Conservation (phyloP, 2,888 invertebrate genomes). For the Odontothrips loti region DNA sequence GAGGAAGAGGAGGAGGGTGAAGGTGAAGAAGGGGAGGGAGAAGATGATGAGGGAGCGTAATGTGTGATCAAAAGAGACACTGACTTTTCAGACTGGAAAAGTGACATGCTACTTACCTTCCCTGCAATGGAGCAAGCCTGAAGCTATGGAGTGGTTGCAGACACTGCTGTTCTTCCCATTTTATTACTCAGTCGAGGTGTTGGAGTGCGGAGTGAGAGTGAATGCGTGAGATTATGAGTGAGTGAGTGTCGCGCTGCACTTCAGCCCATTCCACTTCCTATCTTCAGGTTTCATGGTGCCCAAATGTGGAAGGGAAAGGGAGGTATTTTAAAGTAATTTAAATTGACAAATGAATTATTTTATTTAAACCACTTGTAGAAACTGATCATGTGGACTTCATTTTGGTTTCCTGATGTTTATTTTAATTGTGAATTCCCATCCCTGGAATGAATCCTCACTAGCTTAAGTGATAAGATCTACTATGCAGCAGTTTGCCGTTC, state of each 20-base stretch:
- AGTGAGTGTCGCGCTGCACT: constrained; percentile 15
- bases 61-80: constrained; percentile 25
- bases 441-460: constrained; percentile 21
- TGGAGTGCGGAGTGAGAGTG: constrained; percentile 24
- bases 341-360: constrained; percentile 11
- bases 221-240: constrained; percentile 20
- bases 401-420: constrained; percentile 23
- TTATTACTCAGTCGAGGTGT: constrained; percentile 14
- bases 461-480: constrained; percentile 12
- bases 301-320: constrained; percentile 15
- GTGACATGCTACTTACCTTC: constrained; percentile 24
- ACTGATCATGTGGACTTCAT: constrained; percentile 25
- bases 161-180: constrained; percentile 13
- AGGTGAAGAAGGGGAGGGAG: background rate
- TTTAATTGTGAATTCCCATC: constrained; percentile 23
- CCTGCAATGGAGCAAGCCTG: constrained; percentile 10
- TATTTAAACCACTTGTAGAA: constrained; percentile 20
- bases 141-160: constrained; percentile 15
- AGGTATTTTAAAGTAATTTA: constrained; percentile 24
- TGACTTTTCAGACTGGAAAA: constrained; percentile 25
- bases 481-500: constrained; percentile 16
- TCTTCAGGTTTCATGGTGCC: constrained; percentile 24
- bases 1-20: constrained; percentile 46
- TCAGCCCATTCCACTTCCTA: constrained; percentile 22
- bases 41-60: constrained; percentile 50